Percentiles rank a stretch among this genome's conserved stretches.
Evolutionary conservation across 2,113 vertebrate species (phyloP).

Genomic region (Plecotus auritus): DNA sequence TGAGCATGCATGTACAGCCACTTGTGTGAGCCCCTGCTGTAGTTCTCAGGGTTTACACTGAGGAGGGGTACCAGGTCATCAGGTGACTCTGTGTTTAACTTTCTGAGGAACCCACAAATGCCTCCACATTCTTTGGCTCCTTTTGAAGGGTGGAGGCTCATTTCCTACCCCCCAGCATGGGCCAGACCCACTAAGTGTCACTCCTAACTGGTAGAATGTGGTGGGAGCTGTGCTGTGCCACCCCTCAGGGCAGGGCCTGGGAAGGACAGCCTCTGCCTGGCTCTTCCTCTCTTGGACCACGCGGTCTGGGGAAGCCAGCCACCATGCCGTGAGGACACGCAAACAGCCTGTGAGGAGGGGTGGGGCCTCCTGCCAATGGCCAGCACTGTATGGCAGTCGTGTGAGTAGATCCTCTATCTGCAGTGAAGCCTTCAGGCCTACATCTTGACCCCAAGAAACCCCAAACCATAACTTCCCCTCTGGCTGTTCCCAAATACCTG

Average conservation of each 20-base stretch:
- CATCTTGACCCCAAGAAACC: background rate
- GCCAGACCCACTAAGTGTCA: background rate
- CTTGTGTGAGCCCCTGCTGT: background rate
- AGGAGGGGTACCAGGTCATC: background rate
- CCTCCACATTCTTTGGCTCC: background rate
- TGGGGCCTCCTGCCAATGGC: background rate
- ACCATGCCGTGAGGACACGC: fast-evolving
- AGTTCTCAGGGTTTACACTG: background rate
- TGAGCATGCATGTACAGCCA: fast-evolving
- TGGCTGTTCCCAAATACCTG: background rate
- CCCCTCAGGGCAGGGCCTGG: background rate
- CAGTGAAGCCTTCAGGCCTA: background rate
- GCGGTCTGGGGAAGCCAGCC: background rate
- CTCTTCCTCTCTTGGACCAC: background rate
- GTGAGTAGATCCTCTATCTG: background rate
- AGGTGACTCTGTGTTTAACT: background rate
- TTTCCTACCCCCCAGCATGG: background rate
- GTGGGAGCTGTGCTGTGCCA: no score
- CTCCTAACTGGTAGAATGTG: background rate
- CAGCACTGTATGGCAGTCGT: no score
- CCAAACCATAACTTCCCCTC: background rate
- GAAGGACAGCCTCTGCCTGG: background rate
- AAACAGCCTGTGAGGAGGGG: background rate
- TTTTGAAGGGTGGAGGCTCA: background rate
- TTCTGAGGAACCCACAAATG: background rate